These are phyloP conservation scores for Dasypolia templi DNA, from an alignment of 2,888 invertebrate species.

Conservation along the genomic window DNA sequence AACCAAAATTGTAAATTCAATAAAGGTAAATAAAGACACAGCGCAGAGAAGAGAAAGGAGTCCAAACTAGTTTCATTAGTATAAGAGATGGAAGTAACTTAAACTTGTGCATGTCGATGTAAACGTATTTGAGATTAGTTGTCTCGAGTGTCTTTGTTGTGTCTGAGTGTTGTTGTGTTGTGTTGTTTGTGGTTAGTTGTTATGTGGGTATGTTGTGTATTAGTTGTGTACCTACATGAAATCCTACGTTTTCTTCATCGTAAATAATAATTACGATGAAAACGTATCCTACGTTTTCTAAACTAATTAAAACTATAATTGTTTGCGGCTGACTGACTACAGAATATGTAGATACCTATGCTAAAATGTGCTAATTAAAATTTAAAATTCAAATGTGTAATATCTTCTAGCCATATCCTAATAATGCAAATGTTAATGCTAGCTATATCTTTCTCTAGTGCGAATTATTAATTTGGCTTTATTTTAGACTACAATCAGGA, in stretches of 20 bases:
- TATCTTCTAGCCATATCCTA: not conserved
- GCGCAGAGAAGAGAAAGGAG: slow-evolving; percentile 49
- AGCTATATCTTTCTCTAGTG: slow-evolving; percentile 5
- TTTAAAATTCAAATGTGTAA: slow-evolving; percentile 7
- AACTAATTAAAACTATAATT: not conserved
- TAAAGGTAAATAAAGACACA: slow-evolving; percentile 16
- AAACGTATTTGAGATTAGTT: slow-evolving; percentile 6
- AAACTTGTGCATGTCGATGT: slow-evolving; percentile 36
- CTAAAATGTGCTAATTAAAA: not conserved
- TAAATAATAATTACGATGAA: too few relatives aligned
- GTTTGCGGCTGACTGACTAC: not conserved
- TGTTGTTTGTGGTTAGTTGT: too few relatives aligned
- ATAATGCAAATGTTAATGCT: not conserved
- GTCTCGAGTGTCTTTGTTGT: too few relatives aligned
- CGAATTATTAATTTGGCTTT: not conserved
- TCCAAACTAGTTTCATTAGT: slow-evolving; percentile 52
- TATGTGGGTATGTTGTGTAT: too few relatives aligned
- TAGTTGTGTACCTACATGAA: too few relatives aligned
- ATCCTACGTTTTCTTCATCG: too few relatives aligned
- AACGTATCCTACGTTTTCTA: slow-evolving; percentile 2
- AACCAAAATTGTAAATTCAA: not conserved
- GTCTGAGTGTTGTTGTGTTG: too few relatives aligned
- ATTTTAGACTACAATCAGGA: not conserved
- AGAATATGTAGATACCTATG: not conserved
- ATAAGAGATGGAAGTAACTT: slow-evolving; percentile 38